Evolutionary conservation across 2,797 vertebrate species (phyloP).

Genomic region (Iguana delicatissima): DNA sequence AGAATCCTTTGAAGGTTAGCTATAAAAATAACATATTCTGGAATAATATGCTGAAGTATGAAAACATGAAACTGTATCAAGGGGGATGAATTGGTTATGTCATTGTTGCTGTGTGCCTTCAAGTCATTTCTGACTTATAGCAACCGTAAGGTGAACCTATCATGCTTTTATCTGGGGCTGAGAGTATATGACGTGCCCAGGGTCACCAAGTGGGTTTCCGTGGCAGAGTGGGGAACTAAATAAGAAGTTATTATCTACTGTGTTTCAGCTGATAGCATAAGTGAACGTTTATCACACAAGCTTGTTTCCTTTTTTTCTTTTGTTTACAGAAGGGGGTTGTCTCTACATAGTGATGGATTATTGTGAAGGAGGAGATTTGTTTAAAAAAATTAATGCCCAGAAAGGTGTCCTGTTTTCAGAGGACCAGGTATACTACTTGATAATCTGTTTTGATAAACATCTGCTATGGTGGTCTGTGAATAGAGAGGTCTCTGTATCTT

Average conservation of each 20-base stretch:
- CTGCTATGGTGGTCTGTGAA: neutral
- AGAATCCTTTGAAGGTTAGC: constrained; percentile 97
- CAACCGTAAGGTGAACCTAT: too few relatives aligned
- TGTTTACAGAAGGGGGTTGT: constrained; percentile 90
- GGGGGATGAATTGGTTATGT: neutral
- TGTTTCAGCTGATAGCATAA: neutral
- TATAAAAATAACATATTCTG: neutral
- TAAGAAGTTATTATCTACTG: neutral
- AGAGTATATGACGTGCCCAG: too few relatives aligned
- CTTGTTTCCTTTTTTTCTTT: constrained; percentile 51
- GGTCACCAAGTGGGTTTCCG: too few relatives aligned
- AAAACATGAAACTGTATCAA: neutral
- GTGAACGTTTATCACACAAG: neutral
- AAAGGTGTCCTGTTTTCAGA: constrained; percentile 93
- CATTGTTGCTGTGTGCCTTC: too few relatives aligned
- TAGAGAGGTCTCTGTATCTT: neutral
- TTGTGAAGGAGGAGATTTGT: constrained; percentile 97
- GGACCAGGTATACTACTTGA: constrained; percentile 85
- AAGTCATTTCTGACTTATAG: too few relatives aligned
- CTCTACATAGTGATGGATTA: constrained; percentile 99
- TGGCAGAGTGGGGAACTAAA: neutral
- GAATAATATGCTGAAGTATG: neutral
- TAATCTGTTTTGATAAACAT: neutral
- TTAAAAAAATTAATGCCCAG: constrained; percentile 97
- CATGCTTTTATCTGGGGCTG: too few relatives aligned